phyloP scores from a whole-genome alignment of 1,140 invertebrate species.

The Trinorchestia longiramus region DNA sequence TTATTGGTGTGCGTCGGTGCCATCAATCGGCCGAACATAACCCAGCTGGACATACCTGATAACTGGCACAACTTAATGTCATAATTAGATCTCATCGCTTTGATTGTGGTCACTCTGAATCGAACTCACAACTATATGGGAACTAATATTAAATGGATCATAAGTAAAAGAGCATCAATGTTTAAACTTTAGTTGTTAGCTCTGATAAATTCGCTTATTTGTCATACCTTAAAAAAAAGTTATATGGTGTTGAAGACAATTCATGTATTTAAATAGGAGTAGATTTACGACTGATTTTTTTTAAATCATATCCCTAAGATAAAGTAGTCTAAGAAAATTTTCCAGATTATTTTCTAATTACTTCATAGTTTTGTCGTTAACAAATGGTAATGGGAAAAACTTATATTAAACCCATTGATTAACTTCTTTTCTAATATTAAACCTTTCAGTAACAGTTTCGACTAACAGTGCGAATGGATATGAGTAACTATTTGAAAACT shows the following conservation, averaged over 20 bases:
- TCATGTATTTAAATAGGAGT: background rate
- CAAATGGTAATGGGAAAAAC: too few species aligned
- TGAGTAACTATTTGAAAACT: too few species aligned
- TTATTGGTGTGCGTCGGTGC: slow-evolving; percentile 10
- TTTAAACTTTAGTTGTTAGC: background rate
- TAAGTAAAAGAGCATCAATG: background rate
- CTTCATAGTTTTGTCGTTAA: too few species aligned
- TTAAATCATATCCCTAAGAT: too few species aligned
- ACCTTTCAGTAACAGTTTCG: too few species aligned
- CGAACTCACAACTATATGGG: background rate
- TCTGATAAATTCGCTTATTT: background rate
- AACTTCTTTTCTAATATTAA: too few species aligned
- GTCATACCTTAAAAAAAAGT: background rate
- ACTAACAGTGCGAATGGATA: too few species aligned
- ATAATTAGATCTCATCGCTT: background rate
- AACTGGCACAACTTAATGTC: background rate
- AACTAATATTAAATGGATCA: background rate
- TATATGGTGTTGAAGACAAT: background rate
- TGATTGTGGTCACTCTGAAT: background rate
- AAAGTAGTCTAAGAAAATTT: too few species aligned
- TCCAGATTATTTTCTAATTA: too few species aligned
- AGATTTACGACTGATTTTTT: background rate
- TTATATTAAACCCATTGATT: too few species aligned
- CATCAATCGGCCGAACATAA: slow-evolving; percentile 9
- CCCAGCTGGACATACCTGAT: background rate